A percentile compares a stretch with the other conserved stretches of the same genome.
Conservation (phyloP, 2,888 invertebrate species). For the Ornithoptera priamus region DNA sequence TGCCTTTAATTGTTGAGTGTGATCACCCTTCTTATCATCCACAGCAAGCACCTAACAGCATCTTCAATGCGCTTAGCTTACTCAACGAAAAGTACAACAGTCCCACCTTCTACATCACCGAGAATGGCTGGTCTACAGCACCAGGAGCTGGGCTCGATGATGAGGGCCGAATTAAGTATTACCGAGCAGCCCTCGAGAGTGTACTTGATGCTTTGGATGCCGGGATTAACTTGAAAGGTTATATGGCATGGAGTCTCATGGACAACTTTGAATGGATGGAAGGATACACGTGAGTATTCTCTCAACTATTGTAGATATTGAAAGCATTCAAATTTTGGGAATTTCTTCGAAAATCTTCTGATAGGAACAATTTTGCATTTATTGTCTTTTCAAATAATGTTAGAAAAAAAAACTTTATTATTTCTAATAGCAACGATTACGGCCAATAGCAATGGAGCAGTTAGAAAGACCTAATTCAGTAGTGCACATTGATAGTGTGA, state of each 20-base stretch:
- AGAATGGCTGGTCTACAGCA: slow-evolving; percentile 79
- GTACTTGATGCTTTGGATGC: slow-evolving; percentile 65
- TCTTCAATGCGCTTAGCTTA: slow-evolving; percentile 75
- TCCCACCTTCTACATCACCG: slow-evolving; percentile 79
- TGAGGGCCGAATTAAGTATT: slow-evolving; percentile 63
- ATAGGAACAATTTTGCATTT: too few species aligned
- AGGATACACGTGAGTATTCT: slow-evolving; percentile 74
- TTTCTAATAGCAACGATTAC: too few species aligned
- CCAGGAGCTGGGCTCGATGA: slow-evolving; percentile 58
- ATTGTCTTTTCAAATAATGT: too few species aligned
- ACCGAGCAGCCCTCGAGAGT: slow-evolving; percentile 64
- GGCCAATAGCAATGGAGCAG: too few species aligned
- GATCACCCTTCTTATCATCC: too few species aligned
- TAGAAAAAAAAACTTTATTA: too few species aligned
- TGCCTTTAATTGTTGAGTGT: too few species aligned
- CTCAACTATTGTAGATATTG: too few species aligned
- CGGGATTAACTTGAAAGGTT: slow-evolving; percentile 72
- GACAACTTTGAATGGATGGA: slow-evolving; percentile 79
- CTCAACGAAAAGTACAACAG: slow-evolving; percentile 71
- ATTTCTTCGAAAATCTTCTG: too few species aligned
- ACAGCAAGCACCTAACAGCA: slow-evolving; percentile 79
- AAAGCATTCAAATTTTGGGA: too few species aligned
- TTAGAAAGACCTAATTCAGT: too few species aligned
- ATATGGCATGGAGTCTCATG: slow-evolving; percentile 62
- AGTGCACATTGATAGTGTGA: too few species aligned